Base-by-base conservation (phyloP, 2,797 vertebrate genomes). In the Tadarida brasiliensis region DNA sequence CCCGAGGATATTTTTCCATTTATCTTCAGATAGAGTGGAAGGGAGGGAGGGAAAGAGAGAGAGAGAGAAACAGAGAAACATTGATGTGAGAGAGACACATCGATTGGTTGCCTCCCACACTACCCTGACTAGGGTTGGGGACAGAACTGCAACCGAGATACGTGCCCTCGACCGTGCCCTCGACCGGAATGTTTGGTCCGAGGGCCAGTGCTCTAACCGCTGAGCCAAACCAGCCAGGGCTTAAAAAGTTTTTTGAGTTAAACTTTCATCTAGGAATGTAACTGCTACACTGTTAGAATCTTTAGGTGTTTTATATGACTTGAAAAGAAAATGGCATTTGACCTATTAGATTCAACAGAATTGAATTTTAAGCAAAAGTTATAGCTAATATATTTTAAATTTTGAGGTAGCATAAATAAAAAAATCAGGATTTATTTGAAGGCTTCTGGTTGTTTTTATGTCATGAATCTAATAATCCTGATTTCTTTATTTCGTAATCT, bases 331-430 rank as follows among this genome's bases (percentile, higher is more conserved):
- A 19, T 82, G 59, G 89, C n/a, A 3, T 96, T 96, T 93, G 14
- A 47, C 81, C 92, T 95, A 71, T 5, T 76, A 68, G 70, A 61
- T 30, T 90, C 14, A 77, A 35, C 49, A 84, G 26, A 70, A 39
- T 88, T 59, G 3, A 91, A 68, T 89, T 97, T 97, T 94, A 28
- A n/a, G 83, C 90, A 92, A 84, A 51, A 30, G 2, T 70, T 83
- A 2, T 70, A 81, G 33, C 51, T 24, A 92, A 39, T 7, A 84
- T 73, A 84, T 83, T 94, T 91, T 73, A 94, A 39, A 59, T 94
- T 97, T 93, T 96, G 61, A 96, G 5, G 7, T 87, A 33, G 6
- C 44, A 11, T 35, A 65, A 67, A 63, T 80, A 67, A 0, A 51
- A 33, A 94, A 73, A 73, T 86, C 57, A 90, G 26, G 1, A 70